Percentiles rank a stretch among this genome's conserved stretches.
Conservation (phyloP, 2,113 vertebrate species). For the Serilophus lunatus region DNA sequence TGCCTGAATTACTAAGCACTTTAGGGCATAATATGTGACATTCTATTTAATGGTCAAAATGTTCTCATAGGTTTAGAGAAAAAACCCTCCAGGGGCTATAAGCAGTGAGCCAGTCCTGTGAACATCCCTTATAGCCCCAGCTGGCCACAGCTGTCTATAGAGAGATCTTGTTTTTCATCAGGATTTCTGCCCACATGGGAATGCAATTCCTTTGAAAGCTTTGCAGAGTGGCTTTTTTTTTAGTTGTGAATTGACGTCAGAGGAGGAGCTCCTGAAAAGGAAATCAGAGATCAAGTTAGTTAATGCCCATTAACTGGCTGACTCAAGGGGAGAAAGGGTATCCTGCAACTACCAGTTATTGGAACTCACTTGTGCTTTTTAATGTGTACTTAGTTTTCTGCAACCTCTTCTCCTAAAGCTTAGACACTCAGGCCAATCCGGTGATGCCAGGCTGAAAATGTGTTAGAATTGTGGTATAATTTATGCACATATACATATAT, state of each 20-base stretch:
- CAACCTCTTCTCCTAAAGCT: background rate
- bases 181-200: background rate
- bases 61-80: background rate
- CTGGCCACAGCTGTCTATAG: background rate
- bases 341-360: background rate
- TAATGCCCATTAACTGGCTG: background rate
- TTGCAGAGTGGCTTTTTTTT: background rate
- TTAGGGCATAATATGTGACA: background rate
- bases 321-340: background rate
- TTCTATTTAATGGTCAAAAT: background rate
- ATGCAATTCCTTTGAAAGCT: background rate
- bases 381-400: background rate
- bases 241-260: background rate
- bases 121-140: background rate
- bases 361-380: rapidly evolving
- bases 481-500: background rate
- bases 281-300: background rate
- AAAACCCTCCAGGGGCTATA: background rate
- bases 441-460: background rate
- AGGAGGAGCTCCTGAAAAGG: background rate
- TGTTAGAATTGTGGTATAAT: background rate
- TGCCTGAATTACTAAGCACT: background rate
- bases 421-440: background rate
- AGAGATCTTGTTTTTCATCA: background rate
- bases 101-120: background rate